Percentiles rank a stretch among this genome's conserved stretches.
Conservation (phyloP, 2,797 vertebrate species). For the Mus caroli region DNA sequence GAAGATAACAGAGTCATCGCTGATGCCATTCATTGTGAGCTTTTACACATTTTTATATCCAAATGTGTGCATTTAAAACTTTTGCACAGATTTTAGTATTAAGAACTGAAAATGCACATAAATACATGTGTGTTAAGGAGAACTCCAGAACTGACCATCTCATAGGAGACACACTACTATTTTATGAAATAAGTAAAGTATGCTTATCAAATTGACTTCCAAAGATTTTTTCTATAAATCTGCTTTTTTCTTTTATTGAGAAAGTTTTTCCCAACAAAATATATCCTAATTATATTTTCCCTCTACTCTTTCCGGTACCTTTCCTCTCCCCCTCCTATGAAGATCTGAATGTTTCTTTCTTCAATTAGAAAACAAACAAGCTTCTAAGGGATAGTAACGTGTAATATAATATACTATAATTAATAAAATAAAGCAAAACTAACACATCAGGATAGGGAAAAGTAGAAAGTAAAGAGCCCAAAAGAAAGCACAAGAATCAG, state of each 20-base stretch:
- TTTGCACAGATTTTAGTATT: constrained; percentile 84
- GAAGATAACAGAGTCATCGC: constrained; percentile 38
- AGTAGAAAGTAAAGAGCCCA: not conserved
- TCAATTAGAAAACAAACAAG: not conserved
- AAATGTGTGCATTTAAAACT: constrained; percentile 59
- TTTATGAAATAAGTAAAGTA: not conserved
- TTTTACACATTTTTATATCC: constrained; percentile 65
- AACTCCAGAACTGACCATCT: constrained; percentile 52
- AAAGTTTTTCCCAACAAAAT: not conserved
- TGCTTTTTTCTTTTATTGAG: not conserved
- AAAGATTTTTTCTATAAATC: not conserved
- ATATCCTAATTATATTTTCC: not conserved
- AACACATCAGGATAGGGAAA: not conserved
- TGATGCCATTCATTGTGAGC: not conserved
- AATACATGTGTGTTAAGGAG: constrained; percentile 53
- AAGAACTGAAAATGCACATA: constrained; percentile 72
- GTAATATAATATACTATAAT: not conserved
- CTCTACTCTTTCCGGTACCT: no score
- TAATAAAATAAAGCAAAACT: not conserved
- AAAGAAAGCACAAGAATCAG: not conserved
- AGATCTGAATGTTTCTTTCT: not conserved
- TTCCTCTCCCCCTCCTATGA: not conserved
- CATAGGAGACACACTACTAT: constrained; percentile 38
- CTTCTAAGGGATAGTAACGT: not conserved
- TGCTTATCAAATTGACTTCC: not conserved